Base-by-base conservation (phyloP, 2,113 vertebrate species). In the Polypterus bichir region DNA sequence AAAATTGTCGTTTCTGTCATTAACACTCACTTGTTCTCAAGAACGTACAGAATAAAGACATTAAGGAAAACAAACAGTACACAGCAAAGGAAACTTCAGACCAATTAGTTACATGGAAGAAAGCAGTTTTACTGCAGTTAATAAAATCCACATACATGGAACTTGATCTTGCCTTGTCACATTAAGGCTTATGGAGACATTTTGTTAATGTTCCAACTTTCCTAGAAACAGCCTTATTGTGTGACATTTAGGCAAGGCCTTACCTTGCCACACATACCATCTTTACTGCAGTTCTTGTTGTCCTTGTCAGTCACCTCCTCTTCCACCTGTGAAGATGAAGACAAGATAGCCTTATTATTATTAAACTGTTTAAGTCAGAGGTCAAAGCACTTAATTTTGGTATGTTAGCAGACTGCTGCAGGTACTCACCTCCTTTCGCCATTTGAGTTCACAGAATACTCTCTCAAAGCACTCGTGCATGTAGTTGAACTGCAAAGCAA, bases 381-480 rank as follows among this genome's bases (percentile, higher is more conserved):
- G 70, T 57, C n/a, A 63, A 47, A n/a, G 51, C 68, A 67, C 59
- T 68, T 4, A 3, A 71, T 11, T 54, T 9, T 9, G 11, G 52
- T 3, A 11, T 9, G 52, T 54, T 11, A 9, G 3, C 52, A 9
- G 9, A 54, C 9, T 54, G 7, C 9, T 54, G 7, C 55, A 57
- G 3, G 44, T 9, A 69, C 67, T 82, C 84, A 97, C 95, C 94
- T 94, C 93, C 83, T 96, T 97, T 82, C 91, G 89, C 94, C 94
- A 96, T 79, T 92, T 97, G 73, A 97, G 92, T 79, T 98, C 95
- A 74, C 93, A 98, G 88, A 98, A 97, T 60, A 98, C 89, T 45
- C 95, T 83, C 75, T 97, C 95, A 6, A 98, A 98, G 81, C 95
- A 97, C 71, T 98, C 94, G 44, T 97, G 94, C 94, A 97, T 98